Evolutionary conservation across 2,113 vertebrate species (phyloP).

Genomic region (Pionites leucogaster): DNA sequence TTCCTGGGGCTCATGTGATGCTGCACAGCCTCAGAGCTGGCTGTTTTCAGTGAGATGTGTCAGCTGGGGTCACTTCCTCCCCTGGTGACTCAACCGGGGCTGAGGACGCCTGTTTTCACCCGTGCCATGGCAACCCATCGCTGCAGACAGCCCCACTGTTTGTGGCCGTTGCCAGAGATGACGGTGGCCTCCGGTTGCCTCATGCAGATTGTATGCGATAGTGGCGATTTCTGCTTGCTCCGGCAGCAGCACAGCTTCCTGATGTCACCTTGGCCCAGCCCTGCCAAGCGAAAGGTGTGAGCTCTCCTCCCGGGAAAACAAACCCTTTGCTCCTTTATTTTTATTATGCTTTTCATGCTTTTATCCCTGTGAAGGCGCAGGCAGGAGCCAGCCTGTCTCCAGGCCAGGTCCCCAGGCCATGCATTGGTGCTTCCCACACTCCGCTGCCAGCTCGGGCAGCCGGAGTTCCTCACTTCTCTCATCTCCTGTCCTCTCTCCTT

Average conservation of each 20-base stretch:
- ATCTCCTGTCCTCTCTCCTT: background rate
- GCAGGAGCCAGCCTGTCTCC: constrained; percentile 8
- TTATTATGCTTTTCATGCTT: background rate
- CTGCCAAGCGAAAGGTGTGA: background rate
- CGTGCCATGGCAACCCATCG: background rate
- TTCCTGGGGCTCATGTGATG: rapidly evolving
- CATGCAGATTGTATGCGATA: background rate
- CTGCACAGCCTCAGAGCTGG: rapidly evolving
- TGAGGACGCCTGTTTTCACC: background rate
- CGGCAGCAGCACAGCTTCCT: background rate
- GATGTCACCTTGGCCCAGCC: background rate
- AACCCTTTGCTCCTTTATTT: background rate
- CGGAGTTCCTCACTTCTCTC: background rate
- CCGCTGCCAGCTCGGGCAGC: background rate
- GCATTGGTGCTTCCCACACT: background rate
- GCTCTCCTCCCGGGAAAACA: background rate
- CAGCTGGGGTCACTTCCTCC: background rate
- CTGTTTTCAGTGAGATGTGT: rapidly evolving
- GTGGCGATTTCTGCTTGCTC: background rate
- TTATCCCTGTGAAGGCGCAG: background rate
- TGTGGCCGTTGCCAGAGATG: background rate
- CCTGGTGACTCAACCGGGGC: background rate
- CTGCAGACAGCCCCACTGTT: background rate
- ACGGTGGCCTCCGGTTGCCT: background rate
- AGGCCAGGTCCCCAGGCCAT: background rate